Percentiles rank a stretch among this genome's conserved stretches.
Conservation (phyloP, 2,888 invertebrate species). For the Micoletzkya japonica region DNA sequence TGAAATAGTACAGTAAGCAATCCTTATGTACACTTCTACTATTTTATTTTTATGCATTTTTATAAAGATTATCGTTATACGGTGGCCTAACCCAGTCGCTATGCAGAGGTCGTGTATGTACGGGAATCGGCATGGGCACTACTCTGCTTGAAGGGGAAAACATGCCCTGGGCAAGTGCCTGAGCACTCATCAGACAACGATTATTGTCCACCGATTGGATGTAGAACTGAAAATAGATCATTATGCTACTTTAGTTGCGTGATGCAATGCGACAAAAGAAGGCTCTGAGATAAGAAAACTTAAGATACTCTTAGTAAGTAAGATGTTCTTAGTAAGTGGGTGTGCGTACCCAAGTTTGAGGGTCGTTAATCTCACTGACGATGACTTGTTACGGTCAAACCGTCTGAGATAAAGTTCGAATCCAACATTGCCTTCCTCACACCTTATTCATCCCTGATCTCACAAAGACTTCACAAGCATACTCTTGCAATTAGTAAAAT, state of each 20-base stretch:
- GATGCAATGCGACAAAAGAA: background rate
- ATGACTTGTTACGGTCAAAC: too few species aligned
- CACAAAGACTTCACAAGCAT: background rate
- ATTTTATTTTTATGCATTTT: background rate
- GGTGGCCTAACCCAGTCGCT: constrained; percentile 27
- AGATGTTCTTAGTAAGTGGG: too few species aligned
- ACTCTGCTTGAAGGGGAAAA: constrained; percentile 18
- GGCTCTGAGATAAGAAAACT: background rate
- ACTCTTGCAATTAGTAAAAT: too few species aligned
- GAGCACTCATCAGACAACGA: constrained; percentile 29
- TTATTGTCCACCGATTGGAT: constrained; percentile 29
- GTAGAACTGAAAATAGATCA: constrained; percentile 13
- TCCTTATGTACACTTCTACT: background rate
- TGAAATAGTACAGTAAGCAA: background rate
- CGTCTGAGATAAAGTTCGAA: too few species aligned
- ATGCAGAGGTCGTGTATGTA: constrained; percentile 19
- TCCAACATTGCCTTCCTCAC: background rate
- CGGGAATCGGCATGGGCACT: constrained; percentile 25
- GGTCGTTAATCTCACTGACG: too few species aligned
- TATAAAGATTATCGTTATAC: too few species aligned
- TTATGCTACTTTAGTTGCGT: background rate
- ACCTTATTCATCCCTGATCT: background rate
- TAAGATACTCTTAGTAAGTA: too few species aligned
- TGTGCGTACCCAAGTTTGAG: too few species aligned
- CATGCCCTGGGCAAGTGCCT: constrained; percentile 27